Conservation (phyloP, 2,797 vertebrate genomes). For the Cygnus olor region DNA sequence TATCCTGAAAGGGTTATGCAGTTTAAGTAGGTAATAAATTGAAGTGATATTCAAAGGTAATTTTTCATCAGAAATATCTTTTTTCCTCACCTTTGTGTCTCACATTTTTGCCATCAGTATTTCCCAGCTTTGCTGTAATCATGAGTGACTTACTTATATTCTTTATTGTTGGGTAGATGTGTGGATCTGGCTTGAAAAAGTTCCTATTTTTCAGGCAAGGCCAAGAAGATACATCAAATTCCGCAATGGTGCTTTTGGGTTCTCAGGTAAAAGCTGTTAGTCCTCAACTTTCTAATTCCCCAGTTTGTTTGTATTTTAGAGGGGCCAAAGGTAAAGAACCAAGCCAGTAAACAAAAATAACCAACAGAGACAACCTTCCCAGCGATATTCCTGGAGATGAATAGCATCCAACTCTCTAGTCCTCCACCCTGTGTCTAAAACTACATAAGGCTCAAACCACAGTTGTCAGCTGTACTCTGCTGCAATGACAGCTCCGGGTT, state of each 20-base stretch:
- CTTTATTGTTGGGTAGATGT: not conserved
- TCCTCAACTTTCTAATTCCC: not conserved
- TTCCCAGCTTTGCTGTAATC: not conserved
- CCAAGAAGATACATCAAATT: not conserved
- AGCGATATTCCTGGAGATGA: not conserved
- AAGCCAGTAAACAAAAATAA: not conserved
- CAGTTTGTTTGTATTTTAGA: not conserved
- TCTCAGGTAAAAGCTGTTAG: not conserved
- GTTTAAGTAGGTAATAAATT: not conserved
- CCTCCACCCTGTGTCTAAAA: not conserved
- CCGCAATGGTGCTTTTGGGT: not conserved
- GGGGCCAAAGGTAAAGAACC: not conserved
- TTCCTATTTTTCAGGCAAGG: not conserved
- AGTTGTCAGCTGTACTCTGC: constrained; percentile 5
- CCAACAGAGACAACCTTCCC: not conserved
- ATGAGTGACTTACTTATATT: not conserved
- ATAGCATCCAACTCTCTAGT: not conserved
- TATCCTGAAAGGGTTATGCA: not conserved
- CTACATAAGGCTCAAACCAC: not conserved
- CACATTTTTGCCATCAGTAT: not conserved
- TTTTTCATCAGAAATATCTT: not conserved
- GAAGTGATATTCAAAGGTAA: not conserved
- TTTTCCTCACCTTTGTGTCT: not conserved
- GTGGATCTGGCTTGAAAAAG: not conserved
- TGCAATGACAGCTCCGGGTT: not conserved